Percentiles rank a stretch among this genome's conserved stretches.
These are phyloP conservation scores for Thermophis baileyi DNA, from an alignment of 2,113 vertebrate species.

Conservation along the genomic window DNA sequence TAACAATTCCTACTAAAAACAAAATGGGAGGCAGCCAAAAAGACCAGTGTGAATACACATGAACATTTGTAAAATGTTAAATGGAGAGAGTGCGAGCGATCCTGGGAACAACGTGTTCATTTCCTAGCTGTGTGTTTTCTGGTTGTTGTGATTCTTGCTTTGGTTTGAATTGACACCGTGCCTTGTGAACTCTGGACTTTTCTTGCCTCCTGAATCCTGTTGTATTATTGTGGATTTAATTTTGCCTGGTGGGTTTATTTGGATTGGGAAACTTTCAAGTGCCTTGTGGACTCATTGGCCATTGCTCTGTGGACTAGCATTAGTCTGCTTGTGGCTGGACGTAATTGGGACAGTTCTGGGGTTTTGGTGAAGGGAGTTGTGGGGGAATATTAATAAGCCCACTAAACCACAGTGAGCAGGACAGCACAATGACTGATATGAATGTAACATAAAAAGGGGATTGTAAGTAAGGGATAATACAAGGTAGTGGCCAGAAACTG, in stretches of 20 bases:
- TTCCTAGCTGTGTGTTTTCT: not conserved
- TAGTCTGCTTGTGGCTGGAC: not conserved
- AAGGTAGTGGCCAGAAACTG: not conserved
- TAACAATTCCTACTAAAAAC: not conserved
- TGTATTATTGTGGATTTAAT: not conserved
- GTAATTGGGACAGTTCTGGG: not conserved
- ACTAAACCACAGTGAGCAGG: not conserved
- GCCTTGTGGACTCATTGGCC: not conserved
- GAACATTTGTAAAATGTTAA: not conserved
- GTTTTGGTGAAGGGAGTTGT: not conserved
- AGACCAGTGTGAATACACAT: not conserved
- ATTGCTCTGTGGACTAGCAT: not conserved
- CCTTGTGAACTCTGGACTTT: not conserved
- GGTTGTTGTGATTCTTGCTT: not conserved
- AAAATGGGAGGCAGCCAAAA: not conserved
- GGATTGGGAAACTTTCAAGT: not conserved
- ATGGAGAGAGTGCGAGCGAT: not conserved
- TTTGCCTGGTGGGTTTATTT: not conserved
- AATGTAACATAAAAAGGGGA: not conserved
- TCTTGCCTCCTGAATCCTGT: too few relatives aligned
- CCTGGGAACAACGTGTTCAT: not conserved
- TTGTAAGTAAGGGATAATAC: not conserved
- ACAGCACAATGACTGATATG: not conserved
- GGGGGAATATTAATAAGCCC: not conserved
- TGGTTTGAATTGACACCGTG: not conserved